Conservation (phyloP, 2,113 vertebrate genomes). For the Dasyprocta punctata region DNA sequence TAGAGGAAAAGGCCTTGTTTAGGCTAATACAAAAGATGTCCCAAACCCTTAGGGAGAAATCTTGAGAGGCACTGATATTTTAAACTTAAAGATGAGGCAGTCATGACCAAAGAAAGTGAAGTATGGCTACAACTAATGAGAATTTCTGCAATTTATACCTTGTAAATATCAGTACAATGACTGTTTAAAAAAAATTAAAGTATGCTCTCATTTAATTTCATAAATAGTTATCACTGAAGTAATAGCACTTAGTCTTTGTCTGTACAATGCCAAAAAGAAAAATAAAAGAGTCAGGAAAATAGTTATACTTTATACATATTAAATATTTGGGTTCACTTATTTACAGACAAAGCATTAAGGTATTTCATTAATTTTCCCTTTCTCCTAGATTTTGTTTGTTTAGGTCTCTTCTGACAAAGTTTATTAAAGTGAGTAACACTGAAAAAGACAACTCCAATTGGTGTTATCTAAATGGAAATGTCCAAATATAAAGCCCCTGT, state of each 20-base stretch:
- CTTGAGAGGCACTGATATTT: not conserved
- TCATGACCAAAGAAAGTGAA: not conserved
- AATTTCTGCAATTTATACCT: not conserved
- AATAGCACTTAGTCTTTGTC: not conserved
- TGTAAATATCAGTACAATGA: not conserved
- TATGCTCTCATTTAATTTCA: slow-evolving; percentile 8
- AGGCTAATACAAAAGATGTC: not conserved
- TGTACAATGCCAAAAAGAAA: not conserved
- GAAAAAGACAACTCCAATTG: not conserved
- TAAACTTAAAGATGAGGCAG: not conserved
- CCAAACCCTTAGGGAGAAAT: not conserved
- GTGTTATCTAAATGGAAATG: slow-evolving; percentile 20
- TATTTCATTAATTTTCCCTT: not conserved
- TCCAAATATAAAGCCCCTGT: not conserved
- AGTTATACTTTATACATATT: not conserved
- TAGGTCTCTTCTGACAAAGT: not conserved
- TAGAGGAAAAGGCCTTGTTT: not conserved
- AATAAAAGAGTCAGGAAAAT: not conserved
- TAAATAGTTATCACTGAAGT: not conserved
- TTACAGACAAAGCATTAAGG: not conserved
- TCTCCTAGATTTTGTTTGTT: not conserved
- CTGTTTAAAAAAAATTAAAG: not conserved
- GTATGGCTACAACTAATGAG: not conserved
- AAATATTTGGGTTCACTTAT: not conserved
- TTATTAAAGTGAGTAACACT: slow-evolving; percentile 12